These are phyloP conservation scores for Myotis pilosus DNA, from an alignment of 2,797 vertebrate species.

Conservation along the genomic window DNA sequence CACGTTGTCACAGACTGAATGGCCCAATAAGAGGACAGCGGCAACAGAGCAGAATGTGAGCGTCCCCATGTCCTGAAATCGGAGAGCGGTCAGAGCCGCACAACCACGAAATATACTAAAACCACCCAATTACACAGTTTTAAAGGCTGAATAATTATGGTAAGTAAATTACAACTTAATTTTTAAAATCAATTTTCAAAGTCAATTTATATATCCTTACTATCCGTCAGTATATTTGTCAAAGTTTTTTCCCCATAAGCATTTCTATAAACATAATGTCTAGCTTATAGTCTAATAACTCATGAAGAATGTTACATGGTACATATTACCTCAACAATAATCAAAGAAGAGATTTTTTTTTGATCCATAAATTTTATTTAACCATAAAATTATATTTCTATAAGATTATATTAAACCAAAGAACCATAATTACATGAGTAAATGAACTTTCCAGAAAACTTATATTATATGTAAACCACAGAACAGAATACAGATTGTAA, in stretches of 20 bases:
- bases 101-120: constrained; percentile 1
- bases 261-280: not conserved
- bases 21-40: not conserved
- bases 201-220: constrained; percentile 24
- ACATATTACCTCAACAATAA: not conserved
- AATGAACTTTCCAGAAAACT: constrained; percentile 28
- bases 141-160: not conserved
- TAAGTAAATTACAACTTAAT: not conserved
- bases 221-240: not conserved
- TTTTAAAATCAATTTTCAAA: constrained; percentile 42
- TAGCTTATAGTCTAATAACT: constrained; percentile 3
- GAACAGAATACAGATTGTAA: constrained; percentile 12
- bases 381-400: not conserved
- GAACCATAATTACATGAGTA: not conserved
- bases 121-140: not conserved
- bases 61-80: not conserved
- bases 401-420: constrained; percentile 1
- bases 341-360: constrained; percentile 12
- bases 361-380: not conserved
- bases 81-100: not conserved
- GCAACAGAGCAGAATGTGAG: not conserved
- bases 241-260: constrained; percentile 24
- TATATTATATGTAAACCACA: not conserved
- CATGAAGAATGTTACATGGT: not conserved
- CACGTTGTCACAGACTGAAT: not conserved